Base-by-base conservation (phyloP, 2,888 invertebrate genomes). In the Frankliniella fusca region DNA sequence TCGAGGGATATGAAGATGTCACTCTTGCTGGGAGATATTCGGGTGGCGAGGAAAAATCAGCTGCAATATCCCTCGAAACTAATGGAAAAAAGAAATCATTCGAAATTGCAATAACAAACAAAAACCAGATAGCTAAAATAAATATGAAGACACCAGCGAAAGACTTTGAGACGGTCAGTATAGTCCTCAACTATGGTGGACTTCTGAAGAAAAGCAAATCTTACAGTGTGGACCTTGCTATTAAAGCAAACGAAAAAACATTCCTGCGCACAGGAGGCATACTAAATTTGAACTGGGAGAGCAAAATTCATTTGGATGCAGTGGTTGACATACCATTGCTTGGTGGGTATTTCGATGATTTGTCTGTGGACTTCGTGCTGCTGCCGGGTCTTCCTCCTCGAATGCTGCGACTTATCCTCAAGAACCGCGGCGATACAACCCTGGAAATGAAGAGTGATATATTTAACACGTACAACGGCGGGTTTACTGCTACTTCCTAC, bases 131-230 rank as follows among this genome's bases (percentile, higher is more conserved):
- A 23, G 83, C n/a, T 48, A 81, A 48, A 10, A 18, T 84, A 48
- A n/a, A n/a, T 15, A 23, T 82, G n/a, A 80, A 81, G 9, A 83
- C 83, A 61, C 82, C 83, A 70, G 27, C 80, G 50, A 65, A 49
- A 48, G 65, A 70, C 23, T 82, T 83, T 15, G 80, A 82, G 61
- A 48, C n/a, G 11, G 18, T 84, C 23, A 27, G 5, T 27, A 27
- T 76, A 0, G 70, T 76, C 23, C 70, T 76, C 0, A 76, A 76
- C 70, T 76, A 76, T 27, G 70, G 70, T 12, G 70, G 70, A 8
- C 70, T 76, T 12, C 27, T 76, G 23, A 76, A 23, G 27, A 76
- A 23, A 27, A 76, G 23, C n/a, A 76, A 76, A 12, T 10, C 27
- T 3, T 76, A 76, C 70, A 76, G 70, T 27, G 70, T 76, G 70